These are phyloP conservation scores for Blastobasis adustella DNA, from an alignment of 2,888 invertebrate species.

Conservation along the genomic window DNA sequence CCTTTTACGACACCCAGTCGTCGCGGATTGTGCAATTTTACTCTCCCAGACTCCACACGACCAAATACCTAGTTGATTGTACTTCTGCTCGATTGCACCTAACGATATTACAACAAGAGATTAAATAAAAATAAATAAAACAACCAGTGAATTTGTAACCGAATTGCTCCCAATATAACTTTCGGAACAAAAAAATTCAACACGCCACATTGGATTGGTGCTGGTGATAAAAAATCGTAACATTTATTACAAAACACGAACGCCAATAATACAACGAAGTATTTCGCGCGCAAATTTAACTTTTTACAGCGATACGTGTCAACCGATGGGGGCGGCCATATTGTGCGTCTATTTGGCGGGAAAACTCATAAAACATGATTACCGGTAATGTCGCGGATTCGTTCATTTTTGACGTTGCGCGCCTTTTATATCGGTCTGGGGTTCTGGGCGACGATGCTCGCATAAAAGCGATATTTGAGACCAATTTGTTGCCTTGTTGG, in stretches of 20 bases:
- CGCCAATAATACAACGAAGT: constrained; percentile 15
- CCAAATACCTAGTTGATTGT: too few species aligned
- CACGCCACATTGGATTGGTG: not conserved
- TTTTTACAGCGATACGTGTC: constrained; percentile 54
- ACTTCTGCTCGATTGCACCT: too few species aligned
- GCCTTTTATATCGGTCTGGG: constrained; percentile 25
- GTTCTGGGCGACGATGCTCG: constrained; percentile 9
- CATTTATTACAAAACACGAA: constrained; percentile 14
- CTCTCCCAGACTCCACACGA: too few species aligned
- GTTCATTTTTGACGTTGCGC: constrained; percentile 41
- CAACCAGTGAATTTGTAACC: too few species aligned
- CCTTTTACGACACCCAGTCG: too few species aligned
- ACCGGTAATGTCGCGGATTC: constrained; percentile 56
- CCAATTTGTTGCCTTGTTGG: too few species aligned
- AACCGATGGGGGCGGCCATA: constrained; percentile 38
- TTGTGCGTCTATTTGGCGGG: constrained; percentile 48
- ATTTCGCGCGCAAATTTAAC: constrained; percentile 37
- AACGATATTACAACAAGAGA: too few species aligned
- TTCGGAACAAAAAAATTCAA: not conserved
- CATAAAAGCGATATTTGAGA: too few species aligned
- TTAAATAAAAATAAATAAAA: too few species aligned
- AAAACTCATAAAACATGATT: constrained; percentile 66
- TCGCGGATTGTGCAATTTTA: too few species aligned
- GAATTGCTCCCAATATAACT: too few species aligned
- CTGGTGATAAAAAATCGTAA: constrained; percentile 3